These are phyloP conservation scores for Tolmerus cingulatus DNA, from an alignment of 2,888 invertebrate species.

Conservation along the genomic window DNA sequence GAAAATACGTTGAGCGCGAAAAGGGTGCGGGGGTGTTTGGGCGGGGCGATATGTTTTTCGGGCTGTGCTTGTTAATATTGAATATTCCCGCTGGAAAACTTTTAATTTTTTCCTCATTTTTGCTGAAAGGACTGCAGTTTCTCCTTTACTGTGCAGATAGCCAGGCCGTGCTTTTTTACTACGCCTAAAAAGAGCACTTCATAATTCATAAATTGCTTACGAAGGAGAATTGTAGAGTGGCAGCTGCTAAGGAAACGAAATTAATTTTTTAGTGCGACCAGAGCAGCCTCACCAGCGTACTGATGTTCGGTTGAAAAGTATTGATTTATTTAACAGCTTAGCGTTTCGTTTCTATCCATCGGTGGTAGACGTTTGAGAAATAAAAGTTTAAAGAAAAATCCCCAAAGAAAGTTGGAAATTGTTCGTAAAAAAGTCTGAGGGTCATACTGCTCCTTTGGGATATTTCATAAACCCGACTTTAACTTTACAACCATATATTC, in stretches of 20 bases:
- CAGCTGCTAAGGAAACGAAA: not conserved
- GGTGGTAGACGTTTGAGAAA: not conserved
- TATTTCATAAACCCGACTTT: not conserved
- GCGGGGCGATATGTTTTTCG: not conserved
- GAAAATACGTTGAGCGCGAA: not conserved
- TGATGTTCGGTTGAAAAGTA: not conserved
- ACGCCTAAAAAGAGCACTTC: not conserved
- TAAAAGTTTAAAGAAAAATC: not conserved
- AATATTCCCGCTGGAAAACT: conserved; percentile 9
- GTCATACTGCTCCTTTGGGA: not conserved
- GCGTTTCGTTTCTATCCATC: not conserved
- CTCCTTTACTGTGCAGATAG: not conserved
- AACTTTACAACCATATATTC: not conserved
- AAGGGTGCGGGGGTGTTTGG: not conserved
- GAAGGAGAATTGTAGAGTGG: not conserved
- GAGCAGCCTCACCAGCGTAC: not conserved
- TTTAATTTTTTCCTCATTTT: conserved; percentile 10
- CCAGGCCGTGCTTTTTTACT: not conserved
- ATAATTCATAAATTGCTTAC: not conserved
- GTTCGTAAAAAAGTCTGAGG: not conserved
- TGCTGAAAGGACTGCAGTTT: not conserved
- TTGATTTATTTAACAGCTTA: not conserved
- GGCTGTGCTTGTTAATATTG: conserved; percentile 9
- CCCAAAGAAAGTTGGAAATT: not conserved
- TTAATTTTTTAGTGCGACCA: not conserved